Evolutionary conservation across 2,113 vertebrate genomes (phyloP).

Genomic region (mouse (Mus musculus)): GRCm39 chr14:110476001-110476500

Average conservation of each 20-base stretch:
- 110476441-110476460: slow-evolving; percentile 81
- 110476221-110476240: slow-evolving; percentile 85
- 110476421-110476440: slow-evolving; percentile 85
- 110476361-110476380: slow-evolving; percentile 82
- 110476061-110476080: slow-evolving; percentile 60
- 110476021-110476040: background rate
- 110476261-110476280: slow-evolving; percentile 89
- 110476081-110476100: slow-evolving; percentile 52
- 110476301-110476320: slow-evolving; percentile 88
- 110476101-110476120: background rate
- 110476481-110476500: slow-evolving; percentile 80
- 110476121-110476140: slow-evolving; percentile 53
- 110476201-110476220: slow-evolving; percentile 85
- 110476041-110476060: slow-evolving; percentile 43
- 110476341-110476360: slow-evolving; percentile 84
- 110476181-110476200: slow-evolving; percentile 91
- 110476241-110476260: slow-evolving; percentile 86
- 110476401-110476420: slow-evolving; percentile 86
- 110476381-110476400: slow-evolving; percentile 83
- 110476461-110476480: slow-evolving; percentile 82
- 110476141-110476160: slow-evolving; percentile 85
- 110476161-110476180: slow-evolving; percentile 85
- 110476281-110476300: slow-evolving; percentile 90
- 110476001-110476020: background rate
- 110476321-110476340: slow-evolving; percentile 86